phyloP scores from a whole-genome alignment of 2,113 vertebrate species.

The Thamnaconus septentrionalis region DNA sequence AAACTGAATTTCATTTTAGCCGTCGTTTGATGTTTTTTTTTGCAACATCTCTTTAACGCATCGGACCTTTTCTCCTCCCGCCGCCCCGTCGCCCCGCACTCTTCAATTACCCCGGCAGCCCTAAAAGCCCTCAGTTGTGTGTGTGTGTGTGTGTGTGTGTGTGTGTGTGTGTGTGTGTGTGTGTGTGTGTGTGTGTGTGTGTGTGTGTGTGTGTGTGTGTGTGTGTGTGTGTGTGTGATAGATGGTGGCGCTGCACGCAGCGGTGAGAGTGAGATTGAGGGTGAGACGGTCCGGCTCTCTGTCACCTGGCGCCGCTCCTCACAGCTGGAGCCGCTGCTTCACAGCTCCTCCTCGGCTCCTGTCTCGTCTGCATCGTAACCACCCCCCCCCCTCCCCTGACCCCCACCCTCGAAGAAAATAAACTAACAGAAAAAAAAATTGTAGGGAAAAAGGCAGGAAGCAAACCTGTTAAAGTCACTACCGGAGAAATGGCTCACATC shows the following conservation, averaged over 20 bases:
- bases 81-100: conserved; percentile 34
- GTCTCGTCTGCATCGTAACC: conserved; percentile 1
- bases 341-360: conserved; percentile 29
- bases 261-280: conserved; percentile 68
- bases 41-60: conserved; percentile 43
- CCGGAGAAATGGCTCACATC: conserved; percentile 24
- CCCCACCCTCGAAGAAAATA: conserved; percentile 54
- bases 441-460: conserved; percentile 18
- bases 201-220: no score
- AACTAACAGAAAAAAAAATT: conserved; percentile 47
- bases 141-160: no score
- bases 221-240: conserved; percentile 32
- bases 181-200: no score
- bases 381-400: conserved; percentile 8
- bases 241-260: conserved; percentile 36
- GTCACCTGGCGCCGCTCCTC: conserved; percentile 56
- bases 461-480: conserved; percentile 24
- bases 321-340: conserved; percentile 54
- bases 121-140: conserved; percentile 54
- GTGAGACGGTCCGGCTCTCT: conserved; percentile 40
- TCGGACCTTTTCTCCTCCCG: conserved; percentile 46
- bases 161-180: no score
- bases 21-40: conserved; percentile 32
- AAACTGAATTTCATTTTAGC: conserved; percentile 35
- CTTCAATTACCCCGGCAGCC: conserved; percentile 67